Evolutionary conservation across 2,113 vertebrate genomes (phyloP).

Genomic region (Calidris pygmaea): DNA sequence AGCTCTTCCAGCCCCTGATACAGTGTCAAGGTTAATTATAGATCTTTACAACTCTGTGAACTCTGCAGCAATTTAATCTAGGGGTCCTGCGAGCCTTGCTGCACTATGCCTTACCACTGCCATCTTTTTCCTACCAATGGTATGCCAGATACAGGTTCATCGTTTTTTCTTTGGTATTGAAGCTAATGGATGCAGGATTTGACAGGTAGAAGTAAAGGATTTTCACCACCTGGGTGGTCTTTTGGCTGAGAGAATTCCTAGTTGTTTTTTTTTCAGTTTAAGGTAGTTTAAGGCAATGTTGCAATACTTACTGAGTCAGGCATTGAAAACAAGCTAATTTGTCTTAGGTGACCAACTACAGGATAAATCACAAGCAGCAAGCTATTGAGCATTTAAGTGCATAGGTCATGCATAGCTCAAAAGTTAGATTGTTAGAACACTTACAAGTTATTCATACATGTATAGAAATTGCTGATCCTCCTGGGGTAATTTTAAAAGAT

Average conservation of each 20-base stretch:
- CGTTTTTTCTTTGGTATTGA: background rate
- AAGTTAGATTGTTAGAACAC: background rate
- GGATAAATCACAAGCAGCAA: background rate
- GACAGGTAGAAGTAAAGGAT: background rate
- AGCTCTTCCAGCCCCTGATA: background rate
- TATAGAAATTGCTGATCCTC: background rate
- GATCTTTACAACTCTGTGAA: slow-evolving; percentile 30
- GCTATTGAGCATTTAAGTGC: background rate
- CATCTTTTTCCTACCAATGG: background rate
- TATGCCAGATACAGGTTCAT: background rate
- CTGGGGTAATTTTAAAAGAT: background rate
- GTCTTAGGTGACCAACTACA: background rate
- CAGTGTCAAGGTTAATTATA: slow-evolving; percentile 18
- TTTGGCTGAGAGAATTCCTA: background rate
- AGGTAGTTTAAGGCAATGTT: background rate
- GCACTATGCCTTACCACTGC: background rate
- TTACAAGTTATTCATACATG: background rate
- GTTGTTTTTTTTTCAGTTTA: background rate
- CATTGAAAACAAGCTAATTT: background rate
- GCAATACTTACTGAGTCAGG: background rate
- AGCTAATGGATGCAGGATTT: background rate
- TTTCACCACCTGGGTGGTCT: background rate
- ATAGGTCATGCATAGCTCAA: background rate
- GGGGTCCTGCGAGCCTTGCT: background rate
- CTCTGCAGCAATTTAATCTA: slow-evolving; percentile 10